Conservation (phyloP, 1,140 invertebrate genomes). For the Drosophila orosa region DNA sequence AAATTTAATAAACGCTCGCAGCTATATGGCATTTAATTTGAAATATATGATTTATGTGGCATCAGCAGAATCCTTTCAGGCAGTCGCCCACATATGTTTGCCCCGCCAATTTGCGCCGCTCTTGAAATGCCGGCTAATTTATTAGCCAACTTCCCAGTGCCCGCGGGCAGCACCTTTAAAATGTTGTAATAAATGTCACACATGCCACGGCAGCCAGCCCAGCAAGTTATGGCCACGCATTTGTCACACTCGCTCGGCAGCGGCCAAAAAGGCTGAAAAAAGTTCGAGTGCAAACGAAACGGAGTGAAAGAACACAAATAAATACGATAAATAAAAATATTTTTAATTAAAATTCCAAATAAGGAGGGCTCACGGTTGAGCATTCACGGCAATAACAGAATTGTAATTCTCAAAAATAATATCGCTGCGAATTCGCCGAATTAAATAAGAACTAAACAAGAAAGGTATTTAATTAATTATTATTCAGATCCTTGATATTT, state of each 20-base stretch:
- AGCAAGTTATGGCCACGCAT: slow-evolving; percentile 75
- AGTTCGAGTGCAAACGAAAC: slow-evolving; percentile 5
- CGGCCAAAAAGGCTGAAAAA: slow-evolving; percentile 42
- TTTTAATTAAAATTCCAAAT: slow-evolving; percentile 75
- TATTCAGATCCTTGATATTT: not conserved
- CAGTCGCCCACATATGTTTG: slow-evolving; percentile 52
- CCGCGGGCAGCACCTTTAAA: slow-evolving; percentile 66
- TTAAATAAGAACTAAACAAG: not conserved
- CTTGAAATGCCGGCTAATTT: slow-evolving; percentile 76
- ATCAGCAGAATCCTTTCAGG: slow-evolving; percentile 21
- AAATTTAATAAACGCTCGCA: slow-evolving; percentile 32
- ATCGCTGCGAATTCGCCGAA: not conserved
- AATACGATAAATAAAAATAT: slow-evolving; percentile 76
- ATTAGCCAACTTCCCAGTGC: slow-evolving; percentile 54
- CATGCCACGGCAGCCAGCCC: slow-evolving; percentile 53
- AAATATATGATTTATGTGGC: slow-evolving; percentile 68
- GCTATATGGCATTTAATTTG: slow-evolving; percentile 25
- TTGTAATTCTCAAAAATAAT: slow-evolving; percentile 20
- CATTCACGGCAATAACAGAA: not conserved
- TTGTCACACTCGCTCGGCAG: slow-evolving; percentile 64
- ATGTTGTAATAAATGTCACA: slow-evolving; percentile 79
- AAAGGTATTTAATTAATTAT: not conserved
- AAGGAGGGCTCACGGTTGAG: slow-evolving; percentile 29
- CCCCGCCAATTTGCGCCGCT: slow-evolving; percentile 52
- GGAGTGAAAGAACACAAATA: slow-evolving; percentile 49